Evolutionary conservation across 2,888 invertebrate genomes (phyloP).

Genomic region (Euphydryas editha): DNA sequence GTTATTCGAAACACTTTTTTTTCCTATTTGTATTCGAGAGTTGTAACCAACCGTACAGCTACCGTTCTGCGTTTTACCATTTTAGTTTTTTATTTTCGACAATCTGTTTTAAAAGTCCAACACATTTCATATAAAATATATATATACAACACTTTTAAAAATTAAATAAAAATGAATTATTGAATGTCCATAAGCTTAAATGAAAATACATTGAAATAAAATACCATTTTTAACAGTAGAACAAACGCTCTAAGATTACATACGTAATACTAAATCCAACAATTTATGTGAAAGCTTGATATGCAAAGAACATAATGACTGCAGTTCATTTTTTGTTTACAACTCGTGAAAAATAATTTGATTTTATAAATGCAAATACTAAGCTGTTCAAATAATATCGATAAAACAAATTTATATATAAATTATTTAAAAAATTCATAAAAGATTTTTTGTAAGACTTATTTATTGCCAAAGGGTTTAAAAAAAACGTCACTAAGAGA

Average conservation of each 20-base stretch:
- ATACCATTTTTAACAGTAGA: not conserved
- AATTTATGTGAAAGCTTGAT: slow-evolving; percentile 2
- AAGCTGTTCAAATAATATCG: too few species aligned
- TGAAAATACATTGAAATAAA: too few species aligned
- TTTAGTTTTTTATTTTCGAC: not conserved
- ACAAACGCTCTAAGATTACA: not conserved
- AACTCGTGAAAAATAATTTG: not conserved
- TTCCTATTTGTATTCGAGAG: not conserved
- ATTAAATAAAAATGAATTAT: too few species aligned
- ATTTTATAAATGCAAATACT: too few species aligned
- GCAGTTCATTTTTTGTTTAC: slow-evolving; percentile 1
- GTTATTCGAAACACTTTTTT: not conserved
- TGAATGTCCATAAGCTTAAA: too few species aligned
- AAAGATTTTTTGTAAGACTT: too few species aligned
- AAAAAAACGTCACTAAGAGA: too few species aligned
- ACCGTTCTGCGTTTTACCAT: not conserved
- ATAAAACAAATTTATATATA: too few species aligned
- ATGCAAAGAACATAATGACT: not conserved
- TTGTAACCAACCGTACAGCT: not conserved
- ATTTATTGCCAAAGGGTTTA: too few species aligned
- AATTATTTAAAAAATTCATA: too few species aligned
- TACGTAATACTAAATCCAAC: not conserved
- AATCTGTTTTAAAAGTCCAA: not conserved
- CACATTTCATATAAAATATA: not conserved
- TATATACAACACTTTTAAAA: too few species aligned